Conservation (phyloP, 2,113 vertebrate genomes). For the Planiliza haematocheilus region DNA sequence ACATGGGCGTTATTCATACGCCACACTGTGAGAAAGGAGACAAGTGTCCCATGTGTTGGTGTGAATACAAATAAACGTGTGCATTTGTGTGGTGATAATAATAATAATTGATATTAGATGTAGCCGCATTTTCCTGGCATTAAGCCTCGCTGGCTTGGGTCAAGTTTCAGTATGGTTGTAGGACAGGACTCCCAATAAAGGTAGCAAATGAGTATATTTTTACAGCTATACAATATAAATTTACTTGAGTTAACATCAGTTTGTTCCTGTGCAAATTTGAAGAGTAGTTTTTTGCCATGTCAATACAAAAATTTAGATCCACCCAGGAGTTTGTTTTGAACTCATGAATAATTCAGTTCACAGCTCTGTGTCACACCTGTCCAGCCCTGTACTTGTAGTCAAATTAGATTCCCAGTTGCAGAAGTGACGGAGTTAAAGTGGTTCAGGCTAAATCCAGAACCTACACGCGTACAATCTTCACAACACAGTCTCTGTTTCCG, state of each 20-base stretch:
- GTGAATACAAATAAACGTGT: not conserved
- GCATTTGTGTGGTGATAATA: not conserved
- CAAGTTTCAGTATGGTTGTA: constrained; percentile 51
- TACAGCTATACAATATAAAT: not conserved
- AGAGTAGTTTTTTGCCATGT: not conserved
- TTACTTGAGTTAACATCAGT: too few relatives aligned
- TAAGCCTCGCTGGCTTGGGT: constrained; percentile 34
- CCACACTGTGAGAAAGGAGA: not conserved
- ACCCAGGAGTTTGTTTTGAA: constrained; percentile 4
- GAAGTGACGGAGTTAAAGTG: not conserved
- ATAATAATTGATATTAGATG: constrained; percentile 35
- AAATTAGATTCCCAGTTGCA: not conserved
- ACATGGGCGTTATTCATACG: constrained; percentile 13
- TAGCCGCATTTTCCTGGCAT: constrained; percentile 16
- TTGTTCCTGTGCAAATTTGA: too few relatives aligned
- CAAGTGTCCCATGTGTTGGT: not conserved
- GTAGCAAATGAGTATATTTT: not conserved
- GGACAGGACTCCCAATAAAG: not conserved
- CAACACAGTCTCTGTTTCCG: not conserved
- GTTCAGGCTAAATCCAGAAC: not conserved
- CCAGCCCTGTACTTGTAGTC: constrained; percentile 23
- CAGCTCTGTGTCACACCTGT: constrained; percentile 53
- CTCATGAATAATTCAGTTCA: constrained; percentile 62
- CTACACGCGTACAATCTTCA: constrained; percentile 5
- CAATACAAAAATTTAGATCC: not conserved